Conservation (phyloP, 23 tunicate genomes). For the Halocynthia roretzi region DNA sequence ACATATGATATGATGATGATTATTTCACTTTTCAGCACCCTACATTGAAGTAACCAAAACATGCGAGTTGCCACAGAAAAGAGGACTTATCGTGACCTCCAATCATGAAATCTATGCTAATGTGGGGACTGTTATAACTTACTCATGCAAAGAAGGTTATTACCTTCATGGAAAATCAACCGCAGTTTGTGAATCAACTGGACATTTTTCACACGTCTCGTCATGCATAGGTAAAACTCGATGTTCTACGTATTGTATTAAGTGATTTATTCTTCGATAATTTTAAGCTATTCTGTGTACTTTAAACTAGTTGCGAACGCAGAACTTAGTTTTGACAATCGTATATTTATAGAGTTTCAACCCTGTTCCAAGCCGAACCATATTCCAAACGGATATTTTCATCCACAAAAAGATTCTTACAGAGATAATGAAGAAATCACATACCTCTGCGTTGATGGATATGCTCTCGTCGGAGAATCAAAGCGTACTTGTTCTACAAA, state of each 20-base stretch:
- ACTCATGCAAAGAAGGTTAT: conserved; percentile 17
- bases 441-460: conserved; percentile 1
- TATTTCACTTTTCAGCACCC: no score
- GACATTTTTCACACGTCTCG: conserved; percentile 7
- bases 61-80: not conserved
- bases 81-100: not conserved
- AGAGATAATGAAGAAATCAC: not conserved
- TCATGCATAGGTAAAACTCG: conserved; percentile 7
- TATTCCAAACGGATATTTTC: not conserved
- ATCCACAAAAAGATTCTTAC: not conserved
- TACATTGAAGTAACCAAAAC: not conserved
- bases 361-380: no score
- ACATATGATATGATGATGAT: no score
- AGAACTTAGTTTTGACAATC: no score
- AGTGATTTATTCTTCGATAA: not conserved
- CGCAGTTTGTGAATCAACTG: conserved; percentile 1
- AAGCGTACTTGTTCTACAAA: not conserved
- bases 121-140: not conserved
- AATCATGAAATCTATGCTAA: not conserved
- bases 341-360: no score
- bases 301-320: not conserved
- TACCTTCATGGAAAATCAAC: conserved; percentile 6
- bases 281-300: not conserved
- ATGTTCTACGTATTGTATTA: not conserved
- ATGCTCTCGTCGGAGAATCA: conserved; percentile 2